phyloP scores from a whole-genome alignment of 1,140 invertebrate genomes.

The Dufourea novaeangliae region DNA sequence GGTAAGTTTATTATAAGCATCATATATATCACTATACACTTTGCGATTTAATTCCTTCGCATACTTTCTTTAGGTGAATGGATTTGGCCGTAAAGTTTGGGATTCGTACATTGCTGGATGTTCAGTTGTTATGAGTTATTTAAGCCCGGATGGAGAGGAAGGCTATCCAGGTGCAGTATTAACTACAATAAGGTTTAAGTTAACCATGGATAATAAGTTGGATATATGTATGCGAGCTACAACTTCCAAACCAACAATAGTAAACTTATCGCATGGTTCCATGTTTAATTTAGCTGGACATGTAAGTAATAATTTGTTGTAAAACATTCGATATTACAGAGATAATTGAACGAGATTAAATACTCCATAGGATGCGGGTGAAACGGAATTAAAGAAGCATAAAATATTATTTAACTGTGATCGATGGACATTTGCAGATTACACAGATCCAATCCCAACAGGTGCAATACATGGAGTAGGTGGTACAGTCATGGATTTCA shows the following conservation, averaged over 20 bases:
- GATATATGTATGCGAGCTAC: slow-evolving; percentile 87
- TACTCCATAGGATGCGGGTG: slow-evolving; percentile 64
- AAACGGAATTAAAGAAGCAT: slow-evolving; percentile 86
- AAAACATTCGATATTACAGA: not conserved
- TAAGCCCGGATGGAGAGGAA: slow-evolving; percentile 92
- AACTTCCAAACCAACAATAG: slow-evolving; percentile 88
- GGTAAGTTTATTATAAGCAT: slow-evolving; percentile 66
- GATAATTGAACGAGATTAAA: not conserved
- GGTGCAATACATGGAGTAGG: slow-evolving; percentile 85
- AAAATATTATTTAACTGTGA: slow-evolving; percentile 88
- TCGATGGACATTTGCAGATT: slow-evolving; percentile 87
- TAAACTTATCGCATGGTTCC: slow-evolving; percentile 95
- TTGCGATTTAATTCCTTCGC: not conserved
- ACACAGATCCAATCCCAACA: slow-evolving; percentile 86
- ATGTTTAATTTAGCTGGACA: slow-evolving; percentile 96
- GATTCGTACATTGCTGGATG: slow-evolving; percentile 81
- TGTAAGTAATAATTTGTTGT: slow-evolving; percentile 75
- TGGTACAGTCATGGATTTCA: slow-evolving; percentile 84
- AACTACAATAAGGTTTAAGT: slow-evolving; percentile 86
- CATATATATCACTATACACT: slow-evolving; percentile 10
- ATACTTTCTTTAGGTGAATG: slow-evolving; percentile 56
- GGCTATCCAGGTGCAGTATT: slow-evolving; percentile 91
- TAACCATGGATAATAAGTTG: slow-evolving; percentile 88
- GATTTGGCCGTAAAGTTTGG: slow-evolving; percentile 74
- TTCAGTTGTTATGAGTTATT: slow-evolving; percentile 85